Evolutionary conservation across 2,113 vertebrate species (phyloP).

Genomic region (Struthio camelus): DNA sequence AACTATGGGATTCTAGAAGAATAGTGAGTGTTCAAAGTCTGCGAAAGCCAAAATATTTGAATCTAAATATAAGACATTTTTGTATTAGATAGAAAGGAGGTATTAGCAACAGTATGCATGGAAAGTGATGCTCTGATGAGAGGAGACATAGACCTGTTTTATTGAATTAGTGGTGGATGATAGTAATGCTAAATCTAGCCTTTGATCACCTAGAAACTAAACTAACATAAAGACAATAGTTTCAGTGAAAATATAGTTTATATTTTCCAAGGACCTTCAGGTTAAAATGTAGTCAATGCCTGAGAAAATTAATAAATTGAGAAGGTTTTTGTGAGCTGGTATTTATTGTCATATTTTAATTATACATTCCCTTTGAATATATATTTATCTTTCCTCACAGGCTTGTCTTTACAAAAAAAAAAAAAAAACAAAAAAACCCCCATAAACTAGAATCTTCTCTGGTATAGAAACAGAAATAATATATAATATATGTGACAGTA

Average conservation of each 20-base stretch:
- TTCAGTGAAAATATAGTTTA: neutral
- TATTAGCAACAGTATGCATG: neutral
- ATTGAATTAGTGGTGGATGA: neutral
- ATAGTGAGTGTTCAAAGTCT: neutral
- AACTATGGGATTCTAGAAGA: neutral
- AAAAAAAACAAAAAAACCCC: too few relatives aligned
- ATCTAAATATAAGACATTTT: neutral
- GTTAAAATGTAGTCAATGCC: neutral
- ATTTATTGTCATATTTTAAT: neutral
- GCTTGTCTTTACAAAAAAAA: neutral
- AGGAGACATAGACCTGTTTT: neutral
- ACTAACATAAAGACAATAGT: neutral
- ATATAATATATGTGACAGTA: neutral
- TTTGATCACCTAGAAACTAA: neutral
- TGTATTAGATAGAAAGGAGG: neutral
- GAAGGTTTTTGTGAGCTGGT: neutral
- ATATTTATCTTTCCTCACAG: neutral
- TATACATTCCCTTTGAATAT: neutral
- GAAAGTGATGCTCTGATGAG: neutral
- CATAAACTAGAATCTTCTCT: neutral
- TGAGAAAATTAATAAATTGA: neutral
- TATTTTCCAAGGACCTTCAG: neutral
- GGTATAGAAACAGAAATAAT: neutral
- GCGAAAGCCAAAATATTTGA: neutral
- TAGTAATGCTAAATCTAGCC: neutral